Evolutionary conservation across 2,888 invertebrate species (phyloP), one percentile per base, ranked within the genome.

Genomic region (Agrochola lychnidis): DNA sequence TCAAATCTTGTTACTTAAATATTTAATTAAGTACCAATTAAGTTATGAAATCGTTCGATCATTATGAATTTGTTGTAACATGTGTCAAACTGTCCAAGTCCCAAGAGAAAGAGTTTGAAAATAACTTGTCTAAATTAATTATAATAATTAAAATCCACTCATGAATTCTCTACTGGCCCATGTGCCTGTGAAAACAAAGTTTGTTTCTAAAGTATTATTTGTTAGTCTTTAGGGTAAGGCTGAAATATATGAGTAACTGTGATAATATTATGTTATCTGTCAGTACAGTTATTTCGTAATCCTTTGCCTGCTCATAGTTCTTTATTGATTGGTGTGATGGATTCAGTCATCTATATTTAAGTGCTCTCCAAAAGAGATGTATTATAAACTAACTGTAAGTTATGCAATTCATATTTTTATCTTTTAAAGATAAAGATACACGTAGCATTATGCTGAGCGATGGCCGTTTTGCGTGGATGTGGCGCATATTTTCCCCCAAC

Each of bases 81-180:
- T 51, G 61, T 61, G 73, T 78, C 74, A 86, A 86, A 83, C 83
- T 78, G 78, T 78, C 72, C 48, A 73, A 85, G 16, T 86, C 86
- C 70, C 74, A 36, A 16, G 83, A 25, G 72, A 78, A 72, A 78
- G 71, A 74, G 68, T 72, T 74, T 51, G 74, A 63, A 78, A 85
- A 78, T 85, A 82, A 83, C 74, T 85, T 74, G 77, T 85, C 19
- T 36, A 69, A 81, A 71, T 81, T 81, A 74, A 83, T 83, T 84
- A 74, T 77, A 69, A 69, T 80, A 73, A 80, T 80, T 80, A 83
- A 83, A 82, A 76, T 48, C 53, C 73, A 73, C 53, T 70, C 72
- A 59, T 67, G 53, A 63, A 85, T 59, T 70, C 76, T 70, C 70
- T 4, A 64, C 40, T 70, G 82, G 56, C 25, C 53, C 61, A 30